These are phyloP conservation scores for Limnephilus lunatus DNA, from an alignment of 2,888 invertebrate genomes.

Conservation along the genomic window DNA sequence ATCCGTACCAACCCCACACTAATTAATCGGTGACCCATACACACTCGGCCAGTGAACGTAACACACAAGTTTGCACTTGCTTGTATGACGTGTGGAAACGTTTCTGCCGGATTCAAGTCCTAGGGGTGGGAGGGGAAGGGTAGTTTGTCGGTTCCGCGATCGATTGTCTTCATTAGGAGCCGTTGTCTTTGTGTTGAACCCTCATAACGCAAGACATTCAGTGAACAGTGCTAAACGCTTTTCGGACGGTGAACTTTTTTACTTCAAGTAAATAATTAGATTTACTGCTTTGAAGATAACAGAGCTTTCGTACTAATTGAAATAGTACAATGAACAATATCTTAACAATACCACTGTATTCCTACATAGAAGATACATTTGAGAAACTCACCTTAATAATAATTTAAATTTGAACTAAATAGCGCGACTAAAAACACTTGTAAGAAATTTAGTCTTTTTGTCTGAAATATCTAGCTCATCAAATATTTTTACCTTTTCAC, in stretches of 20 bases:
- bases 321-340: not conserved
- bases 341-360: not conserved
- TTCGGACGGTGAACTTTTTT: not conserved
- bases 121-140: not conserved
- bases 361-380: not conserved
- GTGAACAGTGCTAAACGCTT: not conserved
- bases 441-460: no score
- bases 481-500: no score
- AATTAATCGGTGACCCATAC: constrained; percentile 43
- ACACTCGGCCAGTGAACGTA: constrained; percentile 30
- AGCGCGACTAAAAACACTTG: not conserved
- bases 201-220: constrained; percentile 5
- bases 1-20: constrained; percentile 20
- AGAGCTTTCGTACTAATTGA: not conserved
- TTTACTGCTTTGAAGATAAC: not conserved
- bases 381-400: not conserved
- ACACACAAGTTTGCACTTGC: constrained; percentile 45
- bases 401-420: no score
- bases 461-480: no score
- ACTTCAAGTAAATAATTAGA: not conserved
- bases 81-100: constrained; percentile 39
- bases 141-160: not conserved
- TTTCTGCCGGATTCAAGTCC: not conserved
- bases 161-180: constrained; percentile 45
- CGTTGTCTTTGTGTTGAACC: constrained; percentile 41